These are phyloP conservation scores for Rhizoglyphus robini DNA, from an alignment of 1,140 invertebrate genomes.

Conservation along the genomic window DNA sequence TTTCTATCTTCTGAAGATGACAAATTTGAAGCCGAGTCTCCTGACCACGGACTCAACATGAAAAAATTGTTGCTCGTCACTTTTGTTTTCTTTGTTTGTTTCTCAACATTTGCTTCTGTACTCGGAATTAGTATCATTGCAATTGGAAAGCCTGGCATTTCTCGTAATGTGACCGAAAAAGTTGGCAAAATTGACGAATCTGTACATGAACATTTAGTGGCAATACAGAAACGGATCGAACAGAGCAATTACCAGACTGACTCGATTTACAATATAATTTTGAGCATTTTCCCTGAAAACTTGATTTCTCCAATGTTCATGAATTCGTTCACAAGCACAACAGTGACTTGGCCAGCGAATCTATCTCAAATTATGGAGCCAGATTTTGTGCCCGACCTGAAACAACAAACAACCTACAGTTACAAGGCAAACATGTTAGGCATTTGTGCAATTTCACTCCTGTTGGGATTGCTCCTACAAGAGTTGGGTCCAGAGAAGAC, in stretches of 20 bases:
- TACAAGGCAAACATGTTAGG: slow-evolving; percentile 16
- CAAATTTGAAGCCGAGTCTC: not conserved
- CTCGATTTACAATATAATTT: not conserved
- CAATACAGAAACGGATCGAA: not conserved
- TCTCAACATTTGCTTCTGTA: not conserved
- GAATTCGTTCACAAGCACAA: not conserved
- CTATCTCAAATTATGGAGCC: not conserved
- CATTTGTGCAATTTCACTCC: slow-evolving; percentile 14
- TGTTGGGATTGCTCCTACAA: slow-evolving; percentile 63
- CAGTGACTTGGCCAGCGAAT: not conserved
- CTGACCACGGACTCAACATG: not conserved
- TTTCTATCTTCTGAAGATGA: not conserved
- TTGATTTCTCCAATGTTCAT: slow-evolving; percentile 23
- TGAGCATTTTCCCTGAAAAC: slow-evolving; percentile 23
- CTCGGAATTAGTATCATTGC: not conserved
- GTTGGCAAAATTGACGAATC: not conserved
- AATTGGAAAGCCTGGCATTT: not conserved
- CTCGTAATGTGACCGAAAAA: not conserved
- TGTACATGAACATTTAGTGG: too few relatives aligned
- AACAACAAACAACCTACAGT: not conserved
- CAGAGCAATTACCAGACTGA: not conserved
- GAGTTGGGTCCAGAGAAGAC: slow-evolving; percentile 48
- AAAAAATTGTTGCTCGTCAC: not conserved
- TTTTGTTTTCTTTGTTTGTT: not conserved
- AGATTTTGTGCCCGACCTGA: not conserved